A percentile compares a stretch with the other conserved stretches of the same genome.
These are phyloP conservation scores for Prionace glauca DNA, from an alignment of 2,797 vertebrate genomes.

Conservation along the genomic window DNA sequence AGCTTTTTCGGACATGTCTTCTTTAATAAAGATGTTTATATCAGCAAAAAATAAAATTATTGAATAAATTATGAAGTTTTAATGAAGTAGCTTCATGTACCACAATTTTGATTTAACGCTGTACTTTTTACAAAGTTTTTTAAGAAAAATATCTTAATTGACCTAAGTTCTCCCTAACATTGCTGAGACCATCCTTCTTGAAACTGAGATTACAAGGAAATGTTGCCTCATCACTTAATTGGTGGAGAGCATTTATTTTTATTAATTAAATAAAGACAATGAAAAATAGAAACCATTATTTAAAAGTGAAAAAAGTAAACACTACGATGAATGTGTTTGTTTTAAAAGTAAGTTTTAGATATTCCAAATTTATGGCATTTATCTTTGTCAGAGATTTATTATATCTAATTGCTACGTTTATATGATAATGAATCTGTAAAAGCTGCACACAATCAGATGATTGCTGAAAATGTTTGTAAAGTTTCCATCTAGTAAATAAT, in stretches of 20 bases:
- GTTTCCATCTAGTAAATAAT: neutral
- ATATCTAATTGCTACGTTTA: neutral
- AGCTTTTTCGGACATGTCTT: neutral
- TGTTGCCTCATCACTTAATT: neutral
- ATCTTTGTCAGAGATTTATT: neutral
- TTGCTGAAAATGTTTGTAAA: neutral
- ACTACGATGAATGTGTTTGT: neutral
- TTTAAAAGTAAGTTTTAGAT: neutral
- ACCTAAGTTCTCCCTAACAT: neutral
- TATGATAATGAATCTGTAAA: neutral
- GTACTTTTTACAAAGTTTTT: neutral
- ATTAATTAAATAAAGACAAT: neutral
- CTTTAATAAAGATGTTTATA: neutral
- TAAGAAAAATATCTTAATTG: neutral
- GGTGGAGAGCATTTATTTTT: neutral
- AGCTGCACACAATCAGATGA: neutral
- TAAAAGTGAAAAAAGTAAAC: neutral
- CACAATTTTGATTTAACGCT: neutral
- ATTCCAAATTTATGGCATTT: neutral
- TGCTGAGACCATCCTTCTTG: neutral
- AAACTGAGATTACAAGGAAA: no score
- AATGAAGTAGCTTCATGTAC: neutral
- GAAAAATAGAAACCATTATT: neutral
- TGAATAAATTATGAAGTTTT: neutral
- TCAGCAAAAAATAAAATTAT: neutral